These are phyloP conservation scores for Exephanes ischioxanthus DNA, from an alignment of 2,888 invertebrate genomes.

Conservation along the genomic window DNA sequence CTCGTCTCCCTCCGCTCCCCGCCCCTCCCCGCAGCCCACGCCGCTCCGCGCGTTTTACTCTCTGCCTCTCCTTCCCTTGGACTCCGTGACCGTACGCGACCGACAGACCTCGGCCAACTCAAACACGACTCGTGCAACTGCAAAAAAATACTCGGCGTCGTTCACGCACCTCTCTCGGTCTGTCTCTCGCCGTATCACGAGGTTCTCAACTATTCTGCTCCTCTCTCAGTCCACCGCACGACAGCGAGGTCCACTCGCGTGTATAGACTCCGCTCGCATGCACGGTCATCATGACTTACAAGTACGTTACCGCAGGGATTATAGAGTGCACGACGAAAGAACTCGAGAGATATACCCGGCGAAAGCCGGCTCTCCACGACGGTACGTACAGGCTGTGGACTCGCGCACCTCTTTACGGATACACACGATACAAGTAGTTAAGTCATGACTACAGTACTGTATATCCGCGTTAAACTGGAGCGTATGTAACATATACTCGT, in stretches of 20 bases:
- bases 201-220: constrained; percentile 19
- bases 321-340: constrained; percentile 58
- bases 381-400: constrained; percentile 10
- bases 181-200: constrained; percentile 29
- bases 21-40: constrained; percentile 8
- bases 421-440: neutral
- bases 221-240: neutral
- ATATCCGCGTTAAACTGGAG: neutral
- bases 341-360: constrained; percentile 48
- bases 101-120: constrained; percentile 76
- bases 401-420: constrained; percentile 26
- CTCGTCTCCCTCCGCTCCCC: constrained; percentile 46
- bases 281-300: constrained; percentile 17
- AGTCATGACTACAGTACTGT: neutral
- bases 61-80: constrained; percentile 47
- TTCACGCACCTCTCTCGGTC: constrained; percentile 70
- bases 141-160: constrained; percentile 77
- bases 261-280: constrained; percentile 22
- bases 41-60: constrained; percentile 34
- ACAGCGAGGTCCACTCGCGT: neutral
- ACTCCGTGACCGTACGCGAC: constrained; percentile 74
- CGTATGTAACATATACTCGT: neutral
- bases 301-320: constrained; percentile 29
- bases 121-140: constrained; percentile 75
- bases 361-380: constrained; percentile 30